Percentiles rank a stretch among this genome's conserved stretches.
Conservation (phyloP, 2,113 vertebrate genomes). For the Isichthys henryi region DNA sequence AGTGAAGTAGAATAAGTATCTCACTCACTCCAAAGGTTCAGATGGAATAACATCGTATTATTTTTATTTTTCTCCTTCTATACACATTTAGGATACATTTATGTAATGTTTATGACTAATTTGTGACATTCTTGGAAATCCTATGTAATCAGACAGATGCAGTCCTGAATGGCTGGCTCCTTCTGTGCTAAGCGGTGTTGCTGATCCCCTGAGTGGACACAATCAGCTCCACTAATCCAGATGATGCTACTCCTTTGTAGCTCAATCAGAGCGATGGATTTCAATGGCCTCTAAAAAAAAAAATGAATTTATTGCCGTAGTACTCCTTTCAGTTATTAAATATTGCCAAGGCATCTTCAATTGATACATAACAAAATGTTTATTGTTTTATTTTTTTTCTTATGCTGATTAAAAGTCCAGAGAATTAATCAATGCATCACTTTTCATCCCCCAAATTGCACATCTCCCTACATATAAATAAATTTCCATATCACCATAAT, state of each 20-base stretch:
- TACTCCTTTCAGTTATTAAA: neutral
- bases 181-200: neutral
- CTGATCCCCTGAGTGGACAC: no score
- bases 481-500: slow-evolving; percentile 36
- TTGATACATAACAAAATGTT: slow-evolving; percentile 38
- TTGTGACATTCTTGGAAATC: neutral
- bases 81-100: neutral
- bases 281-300: neutral
- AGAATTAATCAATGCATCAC: slow-evolving; percentile 39
- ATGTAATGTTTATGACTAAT: neutral
- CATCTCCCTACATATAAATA: slow-evolving; percentile 31
- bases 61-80: neutral
- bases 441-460: slow-evolving; percentile 26
- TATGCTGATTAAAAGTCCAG: slow-evolving; percentile 31
- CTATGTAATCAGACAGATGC: neutral
- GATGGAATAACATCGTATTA: neutral
- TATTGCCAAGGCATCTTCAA: slow-evolving; percentile 8
- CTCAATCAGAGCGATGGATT: neutral
- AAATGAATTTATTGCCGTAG: neutral
- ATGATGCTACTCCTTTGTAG: neutral
- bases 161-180: neutral
- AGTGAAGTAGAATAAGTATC: neutral
- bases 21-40: neutral
- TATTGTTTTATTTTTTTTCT: slow-evolving; percentile 28
- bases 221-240: neutral